phyloP scores from a whole-genome alignment of 2,113 vertebrate genomes.

The Hydrochoerus hydrochaeris region DNA sequence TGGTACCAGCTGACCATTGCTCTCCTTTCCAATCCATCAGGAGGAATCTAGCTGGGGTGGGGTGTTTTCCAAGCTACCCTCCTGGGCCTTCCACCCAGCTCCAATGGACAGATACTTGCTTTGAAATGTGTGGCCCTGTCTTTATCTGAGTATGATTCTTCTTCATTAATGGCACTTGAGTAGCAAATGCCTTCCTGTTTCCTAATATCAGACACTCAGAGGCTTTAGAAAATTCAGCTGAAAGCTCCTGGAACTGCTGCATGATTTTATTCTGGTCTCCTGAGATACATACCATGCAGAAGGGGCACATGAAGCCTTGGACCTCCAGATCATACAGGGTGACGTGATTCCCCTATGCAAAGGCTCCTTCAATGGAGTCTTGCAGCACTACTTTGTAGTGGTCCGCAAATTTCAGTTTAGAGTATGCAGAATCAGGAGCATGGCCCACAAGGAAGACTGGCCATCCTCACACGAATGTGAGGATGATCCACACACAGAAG shows the following conservation, averaged over 20 bases:
- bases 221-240: conserved; percentile 94
- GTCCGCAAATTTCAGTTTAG: conserved; percentile 97
- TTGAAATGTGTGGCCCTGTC: conserved; percentile 81
- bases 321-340: conserved; percentile 97
- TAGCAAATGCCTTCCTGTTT: conserved; percentile 96
- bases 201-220: conserved; percentile 96
- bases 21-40: conserved; percentile 94
- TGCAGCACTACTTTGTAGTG: conserved; percentile 97
- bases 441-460: conserved; percentile 97
- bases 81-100: background rate
- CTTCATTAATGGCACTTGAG: conserved; percentile 94
- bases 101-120: background rate
- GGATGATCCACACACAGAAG: conserved; percentile 98
- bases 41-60: conserved; percentile 88
- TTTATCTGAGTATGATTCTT: conserved; percentile 79
- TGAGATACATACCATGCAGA: conserved; percentile 98
- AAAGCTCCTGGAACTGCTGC: conserved; percentile 96
- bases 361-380: conserved; percentile 97
- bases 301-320: conserved; percentile 95
- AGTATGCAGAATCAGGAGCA: conserved; percentile 95
- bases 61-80: conserved; percentile 75
- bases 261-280: conserved; percentile 98
- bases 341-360: conserved; percentile 97
- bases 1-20: conserved; percentile 85
- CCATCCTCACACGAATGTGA: conserved; percentile 99